Evolutionary conservation across 2,888 invertebrate genomes (phyloP).

Genomic region (Brachyptera putata): DNA sequence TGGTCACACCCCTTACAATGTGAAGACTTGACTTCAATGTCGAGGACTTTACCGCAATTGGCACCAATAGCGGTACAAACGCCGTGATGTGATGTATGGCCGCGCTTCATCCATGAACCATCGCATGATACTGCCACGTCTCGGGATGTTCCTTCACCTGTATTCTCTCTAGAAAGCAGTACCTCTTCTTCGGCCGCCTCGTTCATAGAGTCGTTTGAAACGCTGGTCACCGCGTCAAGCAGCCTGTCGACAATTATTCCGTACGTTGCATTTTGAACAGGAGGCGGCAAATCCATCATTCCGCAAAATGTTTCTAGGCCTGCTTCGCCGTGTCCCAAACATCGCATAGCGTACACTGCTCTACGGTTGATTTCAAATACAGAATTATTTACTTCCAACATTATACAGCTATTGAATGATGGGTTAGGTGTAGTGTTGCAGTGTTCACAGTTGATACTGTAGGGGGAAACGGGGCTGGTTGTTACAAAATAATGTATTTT

Average conservation of each 20-base stretch:
- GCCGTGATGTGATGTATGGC: conserved; percentile 8
- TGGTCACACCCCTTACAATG: background rate
- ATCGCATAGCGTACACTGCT: conserved; percentile 16
- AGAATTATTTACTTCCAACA: background rate
- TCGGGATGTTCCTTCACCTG: background rate
- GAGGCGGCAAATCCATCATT: conserved; percentile 20
- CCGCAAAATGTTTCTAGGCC: conserved; percentile 23
- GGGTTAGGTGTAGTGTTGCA: background rate
- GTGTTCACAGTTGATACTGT: conserved; percentile 3
- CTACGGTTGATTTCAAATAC: conserved; percentile 12
- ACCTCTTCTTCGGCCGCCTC: conserved; percentile 16
- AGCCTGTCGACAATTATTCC: conserved; percentile 1
- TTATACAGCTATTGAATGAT: conserved; percentile 5
- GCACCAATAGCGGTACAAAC: conserved; percentile 14
- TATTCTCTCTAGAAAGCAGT: background rate
- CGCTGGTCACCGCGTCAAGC: background rate
- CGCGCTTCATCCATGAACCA: conserved; percentile 15
- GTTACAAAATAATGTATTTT: too few relatives aligned
- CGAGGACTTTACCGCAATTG: conserved; percentile 14
- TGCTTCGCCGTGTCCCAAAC: conserved; percentile 8
- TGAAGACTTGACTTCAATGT: conserved; percentile 16
- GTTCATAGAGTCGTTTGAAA: background rate
- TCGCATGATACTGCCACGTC: conserved; percentile 8
- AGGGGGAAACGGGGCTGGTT: too few relatives aligned
- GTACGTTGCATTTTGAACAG: conserved; percentile 10